A percentile compares a stretch with the other conserved stretches of the same genome.
Conservation (phyloP, 2,113 vertebrate genomes). For the Antechinus stuartii region DNA sequence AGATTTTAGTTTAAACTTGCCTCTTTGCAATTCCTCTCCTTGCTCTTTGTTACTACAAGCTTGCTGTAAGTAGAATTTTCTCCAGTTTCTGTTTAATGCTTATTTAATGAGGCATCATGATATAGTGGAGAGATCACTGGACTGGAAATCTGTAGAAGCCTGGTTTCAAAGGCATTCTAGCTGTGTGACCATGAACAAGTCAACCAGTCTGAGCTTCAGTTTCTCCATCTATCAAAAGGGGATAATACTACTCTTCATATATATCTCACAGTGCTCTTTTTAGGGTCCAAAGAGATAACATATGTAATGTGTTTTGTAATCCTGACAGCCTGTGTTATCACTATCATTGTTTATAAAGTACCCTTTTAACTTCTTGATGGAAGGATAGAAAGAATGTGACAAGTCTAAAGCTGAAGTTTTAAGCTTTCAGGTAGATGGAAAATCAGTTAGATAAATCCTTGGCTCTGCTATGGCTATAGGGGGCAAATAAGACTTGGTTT, state of each 20-base stretch:
- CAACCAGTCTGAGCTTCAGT: not conserved
- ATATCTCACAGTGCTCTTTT: not conserved
- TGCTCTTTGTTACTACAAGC: not conserved
- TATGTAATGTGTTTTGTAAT: not conserved
- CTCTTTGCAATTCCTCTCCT: not conserved
- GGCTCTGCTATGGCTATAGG: not conserved
- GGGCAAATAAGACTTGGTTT: not conserved
- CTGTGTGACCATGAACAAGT: not conserved
- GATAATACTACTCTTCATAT: not conserved
- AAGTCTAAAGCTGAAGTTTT: not conserved
- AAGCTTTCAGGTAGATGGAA: not conserved
- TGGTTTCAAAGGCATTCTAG: not conserved
- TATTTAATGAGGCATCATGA: not conserved
- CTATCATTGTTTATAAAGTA: not conserved
- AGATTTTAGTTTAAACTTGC: not conserved
- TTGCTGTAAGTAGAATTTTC: not conserved
- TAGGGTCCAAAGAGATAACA: not conserved
- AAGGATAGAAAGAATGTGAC: not conserved
- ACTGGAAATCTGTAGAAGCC: not conserved
- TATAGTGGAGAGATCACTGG: not conserved
- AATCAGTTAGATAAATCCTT: not conserved
- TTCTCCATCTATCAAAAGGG: not conserved
- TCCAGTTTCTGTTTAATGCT: not conserved
- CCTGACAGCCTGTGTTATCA: not conserved
- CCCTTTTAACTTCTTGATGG: not conserved